Evolutionary conservation across 2,888 invertebrate genomes (phyloP).

Genomic region (Entomobrya proxima): DNA sequence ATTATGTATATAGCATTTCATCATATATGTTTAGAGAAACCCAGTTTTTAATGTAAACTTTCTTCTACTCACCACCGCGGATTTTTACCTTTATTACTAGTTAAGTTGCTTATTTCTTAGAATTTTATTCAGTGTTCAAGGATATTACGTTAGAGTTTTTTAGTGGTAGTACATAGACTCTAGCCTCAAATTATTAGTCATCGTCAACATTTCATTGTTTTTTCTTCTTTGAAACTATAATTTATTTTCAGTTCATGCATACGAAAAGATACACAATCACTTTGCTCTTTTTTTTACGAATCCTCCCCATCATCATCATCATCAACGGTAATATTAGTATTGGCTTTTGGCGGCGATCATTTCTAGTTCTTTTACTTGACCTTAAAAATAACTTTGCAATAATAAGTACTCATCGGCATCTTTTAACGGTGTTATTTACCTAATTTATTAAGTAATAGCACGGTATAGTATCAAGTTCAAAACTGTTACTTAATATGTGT

Average conservation of each 20-base stretch:
- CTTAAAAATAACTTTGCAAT: background rate
- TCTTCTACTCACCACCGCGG: background rate
- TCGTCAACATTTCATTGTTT: constrained; percentile 30
- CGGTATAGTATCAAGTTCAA: too few species aligned
- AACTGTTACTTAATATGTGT: too few species aligned
- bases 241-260: constrained; percentile 54
- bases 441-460: too few species aligned
- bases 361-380: background rate
- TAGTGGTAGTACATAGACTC: constrained; percentile 2
- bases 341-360: constrained; percentile 12
- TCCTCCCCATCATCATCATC: constrained; percentile 57
- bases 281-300: constrained; percentile 21
- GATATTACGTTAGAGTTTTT: background rate
- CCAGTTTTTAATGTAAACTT: constrained; percentile 30
- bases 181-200: constrained; percentile 57
- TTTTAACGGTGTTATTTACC: too few species aligned
- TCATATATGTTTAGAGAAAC: constrained; percentile 27
- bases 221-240: constrained; percentile 13
- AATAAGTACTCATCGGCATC: background rate
- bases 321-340: constrained; percentile 27
- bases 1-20: constrained; percentile 23
- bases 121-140: constrained; percentile 37
- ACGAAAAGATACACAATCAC: constrained; percentile 46
- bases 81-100: background rate
- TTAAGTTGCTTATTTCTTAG: background rate